A percentile compares a stretch with the other conserved stretches of the same genome.
Conservation (phyloP, 1,140 invertebrate species). For the Macrostomum lignano region DNA sequence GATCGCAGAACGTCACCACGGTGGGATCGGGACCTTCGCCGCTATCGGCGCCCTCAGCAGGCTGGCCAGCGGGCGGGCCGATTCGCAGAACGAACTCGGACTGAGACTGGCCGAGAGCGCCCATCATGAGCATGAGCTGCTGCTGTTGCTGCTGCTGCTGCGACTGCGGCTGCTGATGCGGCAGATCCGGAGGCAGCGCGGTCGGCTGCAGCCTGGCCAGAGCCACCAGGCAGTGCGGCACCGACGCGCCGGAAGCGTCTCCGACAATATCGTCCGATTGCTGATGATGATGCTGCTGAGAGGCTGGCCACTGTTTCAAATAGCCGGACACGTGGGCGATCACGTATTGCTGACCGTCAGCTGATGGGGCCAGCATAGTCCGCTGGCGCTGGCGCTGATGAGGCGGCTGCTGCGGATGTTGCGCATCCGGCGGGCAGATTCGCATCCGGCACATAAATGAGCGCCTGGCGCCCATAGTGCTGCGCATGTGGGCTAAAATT, state of each 20-base stretch:
- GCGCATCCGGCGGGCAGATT: conserved; percentile 39
- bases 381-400: conserved; percentile 29
- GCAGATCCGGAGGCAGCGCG: conserved; percentile 56
- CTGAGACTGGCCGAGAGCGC: no score
- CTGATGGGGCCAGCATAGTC: conserved; percentile 63
- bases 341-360: conserved; percentile 66
- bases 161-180: no score
- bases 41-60: no score
- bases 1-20: conserved; percentile 7
- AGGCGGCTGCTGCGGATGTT: conserved; percentile 22
- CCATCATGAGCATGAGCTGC: no score
- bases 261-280: conserved; percentile 37
- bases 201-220: conserved; percentile 84
- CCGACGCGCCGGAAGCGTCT: conserved; percentile 40
- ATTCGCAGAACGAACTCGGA: neutral
- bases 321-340: conserved; percentile 97
- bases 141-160: no score
- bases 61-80: no score
- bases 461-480: conserved; percentile 84
- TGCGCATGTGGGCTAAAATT: conserved; percentile 52
- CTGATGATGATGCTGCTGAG: no score
- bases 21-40: no score
- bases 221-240: conserved; percentile 80
- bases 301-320: conserved; percentile 98
- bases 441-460: conserved; percentile 97